A percentile compares a stretch with the other conserved stretches of the same genome.
Evolutionary conservation across 64 coral and sea anemone species (phyloP).

Genomic region (Stylophora pistillata): DNA sequence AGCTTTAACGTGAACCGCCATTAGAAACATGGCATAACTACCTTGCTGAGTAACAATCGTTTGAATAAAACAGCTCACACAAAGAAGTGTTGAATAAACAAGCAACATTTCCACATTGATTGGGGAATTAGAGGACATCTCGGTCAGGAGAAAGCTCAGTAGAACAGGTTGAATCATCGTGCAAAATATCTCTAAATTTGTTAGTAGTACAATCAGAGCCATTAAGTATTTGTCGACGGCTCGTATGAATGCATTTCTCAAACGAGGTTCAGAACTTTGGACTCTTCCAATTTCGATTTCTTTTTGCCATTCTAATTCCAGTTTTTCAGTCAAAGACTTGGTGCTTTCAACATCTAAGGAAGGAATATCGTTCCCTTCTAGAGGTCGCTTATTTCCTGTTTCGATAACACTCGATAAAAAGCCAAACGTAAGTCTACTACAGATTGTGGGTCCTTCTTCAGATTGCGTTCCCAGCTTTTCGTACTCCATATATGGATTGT

Average conservation of each 20-base stretch:
- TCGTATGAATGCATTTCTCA: too few species aligned
- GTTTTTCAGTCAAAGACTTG: not conserved
- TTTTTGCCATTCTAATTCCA: too few species aligned
- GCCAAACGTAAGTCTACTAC: not conserved
- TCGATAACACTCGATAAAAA: not conserved
- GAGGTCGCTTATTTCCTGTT: not conserved
- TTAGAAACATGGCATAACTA: not conserved
- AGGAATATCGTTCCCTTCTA: not conserved
- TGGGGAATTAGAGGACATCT: not conserved
- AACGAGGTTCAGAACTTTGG: too few species aligned
- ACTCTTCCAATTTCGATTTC: too few species aligned
- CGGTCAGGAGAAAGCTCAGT: not conserved
- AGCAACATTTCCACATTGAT: not conserved
- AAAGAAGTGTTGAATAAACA: not conserved
- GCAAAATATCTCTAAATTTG: not conserved
- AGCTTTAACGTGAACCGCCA: not conserved
- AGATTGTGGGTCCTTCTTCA: not conserved
- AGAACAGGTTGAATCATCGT: not conserved
- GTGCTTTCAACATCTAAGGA: not conserved
- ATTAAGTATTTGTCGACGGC: not conserved
- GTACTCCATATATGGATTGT: too few species aligned
- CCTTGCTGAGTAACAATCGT: not conserved
- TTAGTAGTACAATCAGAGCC: not conserved
- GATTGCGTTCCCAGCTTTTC: too few species aligned
- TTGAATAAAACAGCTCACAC: not conserved